Percentiles rank a stretch among this genome's conserved stretches.
These are phyloP conservation scores for Cichladusa arquata DNA, from an alignment of 2,113 vertebrate species.

Conservation along the genomic window DNA sequence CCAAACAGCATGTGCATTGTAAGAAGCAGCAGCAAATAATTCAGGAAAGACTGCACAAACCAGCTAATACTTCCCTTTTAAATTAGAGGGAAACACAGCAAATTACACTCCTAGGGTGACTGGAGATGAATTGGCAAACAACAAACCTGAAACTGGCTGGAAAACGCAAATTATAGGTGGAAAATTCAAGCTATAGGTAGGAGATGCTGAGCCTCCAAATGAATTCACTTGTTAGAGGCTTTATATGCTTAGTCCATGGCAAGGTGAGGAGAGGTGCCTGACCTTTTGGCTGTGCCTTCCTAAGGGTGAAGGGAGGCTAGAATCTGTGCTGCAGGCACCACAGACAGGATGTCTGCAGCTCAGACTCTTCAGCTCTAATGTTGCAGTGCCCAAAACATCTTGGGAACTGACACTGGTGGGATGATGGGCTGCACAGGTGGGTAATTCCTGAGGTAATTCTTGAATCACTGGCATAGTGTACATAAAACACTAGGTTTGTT, in stretches of 20 bases:
- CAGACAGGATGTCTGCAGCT: not conserved
- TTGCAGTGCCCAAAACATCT: not conserved
- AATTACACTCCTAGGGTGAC: not conserved
- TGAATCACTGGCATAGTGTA: not conserved
- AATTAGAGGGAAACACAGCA: not conserved
- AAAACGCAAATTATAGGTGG: not conserved
- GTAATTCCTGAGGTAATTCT: constrained; percentile 51
- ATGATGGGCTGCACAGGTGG: not conserved
- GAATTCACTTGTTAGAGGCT: not conserved
- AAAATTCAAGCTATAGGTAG: not conserved
- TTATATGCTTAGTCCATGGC: not conserved
- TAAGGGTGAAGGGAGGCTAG: not conserved
- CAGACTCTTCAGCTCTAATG: rapidly evolving
- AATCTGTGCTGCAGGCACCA: not conserved
- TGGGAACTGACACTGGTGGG: not conserved
- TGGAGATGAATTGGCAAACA: not conserved
- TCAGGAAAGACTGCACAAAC: not conserved
- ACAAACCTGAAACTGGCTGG: not conserved
- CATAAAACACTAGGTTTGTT: not conserved
- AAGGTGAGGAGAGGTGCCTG: not conserved
- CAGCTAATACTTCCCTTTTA: not conserved
- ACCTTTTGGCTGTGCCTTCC: not conserved
- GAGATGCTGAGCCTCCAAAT: not conserved
- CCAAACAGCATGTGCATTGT: not conserved
- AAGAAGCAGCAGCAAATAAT: not conserved